phyloP scores from a whole-genome alignment of 2,797 vertebrate genomes.

The Melanitta fusca region DNA sequence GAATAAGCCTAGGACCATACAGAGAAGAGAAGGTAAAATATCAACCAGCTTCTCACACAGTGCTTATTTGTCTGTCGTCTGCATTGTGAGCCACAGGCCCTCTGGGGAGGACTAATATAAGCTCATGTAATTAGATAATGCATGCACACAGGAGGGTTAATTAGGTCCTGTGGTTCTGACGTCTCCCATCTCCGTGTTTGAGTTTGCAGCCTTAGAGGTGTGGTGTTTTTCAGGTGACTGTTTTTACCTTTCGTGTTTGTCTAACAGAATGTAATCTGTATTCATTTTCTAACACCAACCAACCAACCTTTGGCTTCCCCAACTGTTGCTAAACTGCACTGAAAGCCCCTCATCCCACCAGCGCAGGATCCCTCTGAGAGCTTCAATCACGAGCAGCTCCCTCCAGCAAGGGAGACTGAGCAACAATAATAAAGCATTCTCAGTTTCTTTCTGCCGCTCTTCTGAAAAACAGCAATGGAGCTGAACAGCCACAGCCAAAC shows the following conservation, averaged over 20 bases:
- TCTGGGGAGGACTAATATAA: background rate
- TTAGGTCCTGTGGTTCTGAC: background rate
- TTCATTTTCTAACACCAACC: background rate
- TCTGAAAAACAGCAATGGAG: background rate
- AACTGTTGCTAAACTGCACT: background rate
- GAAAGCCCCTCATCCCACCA: background rate
- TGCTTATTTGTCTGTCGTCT: background rate
- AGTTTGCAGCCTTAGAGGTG: background rate
- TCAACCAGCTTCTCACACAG: background rate
- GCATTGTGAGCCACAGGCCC: background rate
- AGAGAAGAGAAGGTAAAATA: background rate
- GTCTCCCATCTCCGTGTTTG: background rate
- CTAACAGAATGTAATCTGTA: background rate
- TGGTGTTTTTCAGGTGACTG: background rate
- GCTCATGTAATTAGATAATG: background rate
- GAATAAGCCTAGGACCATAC: background rate
- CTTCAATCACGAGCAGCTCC: background rate
- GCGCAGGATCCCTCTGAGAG: background rate
- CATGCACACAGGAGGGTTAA: background rate
- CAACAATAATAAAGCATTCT: background rate
- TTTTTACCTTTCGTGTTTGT: background rate
- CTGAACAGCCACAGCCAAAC: background rate
- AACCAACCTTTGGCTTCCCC: background rate
- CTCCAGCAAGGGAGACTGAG: background rate
- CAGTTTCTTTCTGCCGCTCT: background rate